Evolutionary conservation across 2,113 vertebrate species (phyloP).

Genomic region (Meles meles): DNA sequence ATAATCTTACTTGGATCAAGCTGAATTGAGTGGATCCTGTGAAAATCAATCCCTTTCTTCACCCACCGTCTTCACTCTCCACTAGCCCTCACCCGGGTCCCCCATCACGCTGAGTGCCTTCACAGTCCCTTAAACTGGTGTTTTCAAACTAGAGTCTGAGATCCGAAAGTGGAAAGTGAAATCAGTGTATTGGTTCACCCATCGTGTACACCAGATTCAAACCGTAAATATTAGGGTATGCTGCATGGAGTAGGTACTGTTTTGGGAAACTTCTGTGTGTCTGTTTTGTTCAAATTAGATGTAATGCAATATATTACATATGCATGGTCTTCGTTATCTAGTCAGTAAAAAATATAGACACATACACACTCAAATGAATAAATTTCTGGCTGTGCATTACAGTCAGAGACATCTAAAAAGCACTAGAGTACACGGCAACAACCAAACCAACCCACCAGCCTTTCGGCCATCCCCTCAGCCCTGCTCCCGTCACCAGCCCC

Average conservation of each 20-base stretch:
- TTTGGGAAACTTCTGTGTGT: background rate
- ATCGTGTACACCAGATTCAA: conserved; percentile 4
- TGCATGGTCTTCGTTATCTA: background rate
- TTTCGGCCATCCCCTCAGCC: background rate
- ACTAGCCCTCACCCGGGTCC: too few relatives aligned
- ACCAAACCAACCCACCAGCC: background rate
- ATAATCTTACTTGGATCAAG: background rate
- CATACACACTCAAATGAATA: background rate
- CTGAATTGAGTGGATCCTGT: background rate
- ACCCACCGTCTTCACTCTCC: background rate
- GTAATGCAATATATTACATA: background rate
- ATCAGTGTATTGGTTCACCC: background rate
- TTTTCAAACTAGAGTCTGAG: background rate
- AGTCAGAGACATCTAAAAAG: background rate
- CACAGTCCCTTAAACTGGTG: background rate
- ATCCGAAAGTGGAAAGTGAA: background rate
- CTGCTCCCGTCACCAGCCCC: background rate
- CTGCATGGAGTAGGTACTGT: background rate
- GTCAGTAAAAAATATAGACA: background rate
- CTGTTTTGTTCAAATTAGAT: background rate
- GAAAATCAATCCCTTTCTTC: background rate
- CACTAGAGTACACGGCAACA: background rate
- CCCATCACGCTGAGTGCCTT: background rate
- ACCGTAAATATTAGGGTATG: background rate
- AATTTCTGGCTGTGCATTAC: background rate